Evolutionary conservation across 2,888 invertebrate species (phyloP).

Genomic region (Apomyelois bistriatella): DNA sequence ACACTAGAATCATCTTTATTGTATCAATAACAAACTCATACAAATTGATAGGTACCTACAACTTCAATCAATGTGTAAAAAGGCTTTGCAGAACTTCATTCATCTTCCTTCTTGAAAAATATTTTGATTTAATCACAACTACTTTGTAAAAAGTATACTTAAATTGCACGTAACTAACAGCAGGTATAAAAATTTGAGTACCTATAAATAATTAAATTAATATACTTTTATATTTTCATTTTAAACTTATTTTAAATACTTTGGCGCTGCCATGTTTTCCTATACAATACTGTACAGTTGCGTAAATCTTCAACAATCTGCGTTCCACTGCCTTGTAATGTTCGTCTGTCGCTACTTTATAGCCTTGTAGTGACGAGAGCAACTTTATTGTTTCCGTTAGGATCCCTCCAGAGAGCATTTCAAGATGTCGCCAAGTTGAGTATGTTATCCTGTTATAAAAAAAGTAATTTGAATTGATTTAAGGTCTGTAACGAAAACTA

Average conservation of each 20-base stretch:
- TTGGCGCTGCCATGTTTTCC: slow-evolving; percentile 76
- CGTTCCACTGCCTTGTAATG: slow-evolving; percentile 89
- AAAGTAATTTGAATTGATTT: too few relatives aligned
- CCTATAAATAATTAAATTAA: neutral
- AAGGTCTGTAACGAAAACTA: too few relatives aligned
- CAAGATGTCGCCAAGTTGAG: slow-evolving; percentile 85
- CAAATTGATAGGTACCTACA: too few relatives aligned
- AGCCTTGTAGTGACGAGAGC: slow-evolving; percentile 76
- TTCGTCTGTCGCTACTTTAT: slow-evolving; percentile 83
- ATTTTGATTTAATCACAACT: too few relatives aligned
- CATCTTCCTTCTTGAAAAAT: too few relatives aligned
- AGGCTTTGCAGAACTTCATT: too few relatives aligned
- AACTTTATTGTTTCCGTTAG: slow-evolving; percentile 78
- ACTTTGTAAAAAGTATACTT: too few relatives aligned
- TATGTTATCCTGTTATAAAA: slow-evolving; percentile 80
- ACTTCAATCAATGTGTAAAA: too few relatives aligned
- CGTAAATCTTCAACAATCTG: slow-evolving; percentile 86
- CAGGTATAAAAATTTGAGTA: neutral
- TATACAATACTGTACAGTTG: slow-evolving; percentile 88
- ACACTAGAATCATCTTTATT: too few relatives aligned
- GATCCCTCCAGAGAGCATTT: slow-evolving; percentile 85
- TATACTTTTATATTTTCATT: slow-evolving; percentile 9
- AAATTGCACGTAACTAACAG: neutral
- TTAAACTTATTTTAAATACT: slow-evolving; percentile 83
- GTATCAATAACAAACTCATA: too few relatives aligned